Conservation (phyloP, 2,113 vertebrate species). For the Neolamprologus fasciatus region DNA sequence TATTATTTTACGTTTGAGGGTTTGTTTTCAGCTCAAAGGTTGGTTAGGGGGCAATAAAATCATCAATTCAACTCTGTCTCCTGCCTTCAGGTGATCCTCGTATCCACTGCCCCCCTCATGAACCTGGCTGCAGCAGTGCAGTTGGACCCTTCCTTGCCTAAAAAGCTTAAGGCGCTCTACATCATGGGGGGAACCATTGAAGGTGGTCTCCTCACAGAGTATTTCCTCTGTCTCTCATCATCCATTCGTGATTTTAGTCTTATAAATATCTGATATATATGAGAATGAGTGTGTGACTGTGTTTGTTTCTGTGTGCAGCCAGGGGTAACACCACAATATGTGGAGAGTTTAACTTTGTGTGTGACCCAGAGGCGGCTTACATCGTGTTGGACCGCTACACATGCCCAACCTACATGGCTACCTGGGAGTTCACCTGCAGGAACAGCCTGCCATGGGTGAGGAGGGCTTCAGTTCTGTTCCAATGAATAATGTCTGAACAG, state of each 20-base stretch:
- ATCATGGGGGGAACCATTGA: neutral
- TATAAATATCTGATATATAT: neutral
- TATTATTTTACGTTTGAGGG: fast-evolving
- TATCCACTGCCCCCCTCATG: neutral
- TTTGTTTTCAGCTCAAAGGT: neutral
- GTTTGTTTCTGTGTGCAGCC: slow-evolving; percentile 35
- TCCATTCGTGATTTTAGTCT: neutral
- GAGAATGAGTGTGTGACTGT: neutral
- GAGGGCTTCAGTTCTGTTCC: neutral
- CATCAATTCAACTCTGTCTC: neutral
- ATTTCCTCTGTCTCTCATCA: neutral
- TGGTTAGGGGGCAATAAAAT: neutral
- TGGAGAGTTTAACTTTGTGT: slow-evolving; percentile 73
- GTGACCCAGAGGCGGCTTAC: slow-evolving; percentile 72
- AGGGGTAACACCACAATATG: slow-evolving; percentile 67
- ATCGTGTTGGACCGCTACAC: slow-evolving; percentile 65
- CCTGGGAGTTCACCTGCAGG: slow-evolving; percentile 71
- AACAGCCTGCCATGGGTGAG: slow-evolving; percentile 65
- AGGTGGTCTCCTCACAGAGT: neutral
- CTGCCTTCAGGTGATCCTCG: neutral
- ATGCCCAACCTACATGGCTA: slow-evolving; percentile 70
- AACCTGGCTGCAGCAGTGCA: neutral
- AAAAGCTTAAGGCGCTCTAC: neutral
- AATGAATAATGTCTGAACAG: neutral
- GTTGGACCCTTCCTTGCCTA: neutral